Evolutionary conservation across 2,113 vertebrate genomes (phyloP), one percentile per base, ranked within the genome.

Genomic region (Archocentrus centrarchus): DNA sequence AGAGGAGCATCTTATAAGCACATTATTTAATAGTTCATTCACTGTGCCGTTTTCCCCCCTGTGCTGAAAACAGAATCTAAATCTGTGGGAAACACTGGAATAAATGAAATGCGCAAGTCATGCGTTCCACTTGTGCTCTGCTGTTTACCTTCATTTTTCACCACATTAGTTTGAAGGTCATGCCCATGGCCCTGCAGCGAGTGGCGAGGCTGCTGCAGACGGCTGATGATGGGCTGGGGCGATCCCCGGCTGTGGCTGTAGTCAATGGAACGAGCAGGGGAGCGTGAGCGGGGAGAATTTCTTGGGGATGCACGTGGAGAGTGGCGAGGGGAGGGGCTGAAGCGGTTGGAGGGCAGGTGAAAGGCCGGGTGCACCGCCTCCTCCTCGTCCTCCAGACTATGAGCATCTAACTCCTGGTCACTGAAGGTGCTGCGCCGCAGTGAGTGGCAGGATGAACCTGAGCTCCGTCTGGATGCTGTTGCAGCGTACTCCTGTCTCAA

Each of bases 351-450:
- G 70, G 97, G 96, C 81, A 97, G 94, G 91, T 98, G 97, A 81
- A 97, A 96, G 5, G 97, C 92, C 18, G 97, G 97, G 89, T 97
- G 97, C 30, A 93, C 93, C 13, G 95, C 97, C 64, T 99, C 98
- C 84, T 99, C 98, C 55, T 99, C 98, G 79, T 99, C 98, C 80
- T 99, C 98, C 93, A 99, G 96, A 88, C 98, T 99, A 91, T 98
- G 98, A 0, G 97, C 97, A 17, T 99, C 98, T 2, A 99, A 95
- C 92, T 99, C 99, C 95, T 99, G 98, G 93, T 99, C 99, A 2
- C 98, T 99, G 94, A 97, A 98, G 0, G 97, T 97, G 90, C 98
- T 97, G 82, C 98, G 96, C 41, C 98, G 95, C 66, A 98, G 95
- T 0, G 98, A 99, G 92, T 99, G 97, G 85, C 98, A 99, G 9